Evolutionary conservation across 1,140 invertebrate species (phyloP), one percentile per base, ranked within the genome.

Genomic region (Drosophila nigrodunni): DNA sequence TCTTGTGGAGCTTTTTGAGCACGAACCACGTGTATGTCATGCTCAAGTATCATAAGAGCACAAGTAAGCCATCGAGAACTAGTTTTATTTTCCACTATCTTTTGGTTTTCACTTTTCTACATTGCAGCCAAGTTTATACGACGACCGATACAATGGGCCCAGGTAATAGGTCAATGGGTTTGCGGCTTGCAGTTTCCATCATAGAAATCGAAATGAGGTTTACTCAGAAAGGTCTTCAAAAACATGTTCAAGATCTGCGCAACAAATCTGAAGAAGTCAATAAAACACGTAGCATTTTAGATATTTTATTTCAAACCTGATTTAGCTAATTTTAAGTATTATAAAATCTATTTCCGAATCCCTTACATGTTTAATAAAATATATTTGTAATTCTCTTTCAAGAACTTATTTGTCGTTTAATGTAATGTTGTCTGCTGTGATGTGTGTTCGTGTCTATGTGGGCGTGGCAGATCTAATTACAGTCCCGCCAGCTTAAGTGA

Each of bases 381-480:
- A 30, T 30, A 30, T 30, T 30, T 30, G 25, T 30, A 30, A 30
- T 30, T 30, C 25, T 5, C 4, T 30, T 30, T 30, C 3, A 30
- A 30, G 25, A 43, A 43, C 6, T 5, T 13, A 13, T 13, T 13
- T 5, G 5, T 11, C 41, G 5, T 13, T 43, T 41, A 8, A 10
- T 1, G 9, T 11, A 10, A 10, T 25, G 41, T 25, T 30, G 4
- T 44, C 8, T 37, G 11, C 30, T 43, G 13, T 13, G 25, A 13
- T 37, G 39, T 41, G 15, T 58, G 21, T 52, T 8, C 52, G 15
- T 54, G 21, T 44, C 15, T 13, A 35, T 8, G 15, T 52, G 76
- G 71, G 80, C 47, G 80, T 74, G 79, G 57, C 61, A 73, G 72
- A 82, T 82, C 80, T 82, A 82, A 82, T 82, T 82, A 82, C 79